Conservation (phyloP, 2,888 invertebrate species). For the Cotesia congregata region DNA sequence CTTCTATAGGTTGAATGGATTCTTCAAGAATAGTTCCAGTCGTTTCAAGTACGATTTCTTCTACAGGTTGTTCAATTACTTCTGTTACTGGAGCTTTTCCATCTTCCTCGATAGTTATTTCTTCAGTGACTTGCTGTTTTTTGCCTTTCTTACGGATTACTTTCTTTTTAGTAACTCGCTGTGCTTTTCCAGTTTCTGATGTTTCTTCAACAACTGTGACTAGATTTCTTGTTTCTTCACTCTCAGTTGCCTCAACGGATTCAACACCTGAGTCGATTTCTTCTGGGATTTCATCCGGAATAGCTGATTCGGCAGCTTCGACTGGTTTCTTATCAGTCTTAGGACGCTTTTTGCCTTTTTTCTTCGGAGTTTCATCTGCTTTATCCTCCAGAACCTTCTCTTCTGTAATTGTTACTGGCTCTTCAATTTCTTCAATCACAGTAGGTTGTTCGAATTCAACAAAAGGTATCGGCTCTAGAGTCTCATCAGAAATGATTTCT, state of each 20-base stretch:
- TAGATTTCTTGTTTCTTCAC: slow-evolving; percentile 56
- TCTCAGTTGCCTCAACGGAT: slow-evolving; percentile 35
- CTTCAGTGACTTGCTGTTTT: slow-evolving; percentile 51
- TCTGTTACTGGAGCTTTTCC: slow-evolving; percentile 42
- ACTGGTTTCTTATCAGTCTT: background rate
- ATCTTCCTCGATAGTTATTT: slow-evolving; percentile 59
- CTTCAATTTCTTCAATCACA: slow-evolving; percentile 55
- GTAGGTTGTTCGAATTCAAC: slow-evolving; percentile 35
- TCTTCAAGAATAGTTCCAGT: slow-evolving; percentile 60
- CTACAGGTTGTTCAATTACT: slow-evolving; percentile 47
- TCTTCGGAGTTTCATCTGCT: background rate
- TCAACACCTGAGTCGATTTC: background rate
- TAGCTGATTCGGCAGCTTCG: background rate
- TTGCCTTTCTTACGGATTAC: slow-evolving; percentile 39
- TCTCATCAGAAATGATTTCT: slow-evolving; percentile 42
- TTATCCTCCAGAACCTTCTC: slow-evolving; percentile 60
- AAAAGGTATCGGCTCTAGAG: slow-evolving; percentile 29
- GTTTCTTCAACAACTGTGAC: slow-evolving; percentile 61
- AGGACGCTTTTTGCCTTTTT: background rate
- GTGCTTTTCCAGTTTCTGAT: slow-evolving; percentile 65
- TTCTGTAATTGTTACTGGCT: slow-evolving; percentile 60
- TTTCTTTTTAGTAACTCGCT: slow-evolving; percentile 63
- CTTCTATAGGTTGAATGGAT: slow-evolving; percentile 51
- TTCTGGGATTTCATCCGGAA: background rate
- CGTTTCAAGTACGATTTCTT: slow-evolving; percentile 54